Evolutionary conservation across 2,888 invertebrate species (phyloP).

Genomic region (Acleris cristana): DNA sequence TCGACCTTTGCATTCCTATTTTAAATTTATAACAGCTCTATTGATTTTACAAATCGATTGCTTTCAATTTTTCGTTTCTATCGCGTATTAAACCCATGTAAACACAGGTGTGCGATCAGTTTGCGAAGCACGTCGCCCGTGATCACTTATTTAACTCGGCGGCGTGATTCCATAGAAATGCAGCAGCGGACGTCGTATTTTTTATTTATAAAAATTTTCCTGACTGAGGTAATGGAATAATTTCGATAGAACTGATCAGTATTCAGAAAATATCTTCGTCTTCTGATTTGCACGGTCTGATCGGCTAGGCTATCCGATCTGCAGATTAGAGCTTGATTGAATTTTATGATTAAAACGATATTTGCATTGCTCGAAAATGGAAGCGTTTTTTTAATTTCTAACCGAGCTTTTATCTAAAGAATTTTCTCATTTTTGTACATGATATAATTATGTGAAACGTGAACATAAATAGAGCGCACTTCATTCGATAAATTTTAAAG

Average conservation of each 20-base stretch:
- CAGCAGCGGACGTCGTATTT: conserved; percentile 69
- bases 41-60: conserved; percentile 36
- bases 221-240: conserved; percentile 73
- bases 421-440: not conserved
- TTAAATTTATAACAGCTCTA: conserved; percentile 67
- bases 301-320: conserved; percentile 55
- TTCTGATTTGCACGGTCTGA: conserved; percentile 54
- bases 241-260: conserved; percentile 71
- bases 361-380: conserved; percentile 18
- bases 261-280: conserved; percentile 68
- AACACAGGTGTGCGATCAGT: conserved; percentile 54
- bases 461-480: not conserved
- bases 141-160: conserved; percentile 82
- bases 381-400: not conserved
- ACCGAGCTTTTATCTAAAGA: too few species aligned
- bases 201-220: conserved; percentile 77
- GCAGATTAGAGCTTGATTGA: conserved; percentile 63
- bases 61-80: not conserved
- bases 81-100: conserved; percentile 1
- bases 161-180: conserved; percentile 78
- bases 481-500: conserved; percentile 45
- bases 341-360: conserved; percentile 47
- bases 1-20: conserved; percentile 71
- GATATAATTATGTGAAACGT: conserved; percentile 24
- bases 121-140: conserved; percentile 71